phyloP scores from a whole-genome alignment of 2,797 vertebrate species.

The Anas acuta region DNA sequence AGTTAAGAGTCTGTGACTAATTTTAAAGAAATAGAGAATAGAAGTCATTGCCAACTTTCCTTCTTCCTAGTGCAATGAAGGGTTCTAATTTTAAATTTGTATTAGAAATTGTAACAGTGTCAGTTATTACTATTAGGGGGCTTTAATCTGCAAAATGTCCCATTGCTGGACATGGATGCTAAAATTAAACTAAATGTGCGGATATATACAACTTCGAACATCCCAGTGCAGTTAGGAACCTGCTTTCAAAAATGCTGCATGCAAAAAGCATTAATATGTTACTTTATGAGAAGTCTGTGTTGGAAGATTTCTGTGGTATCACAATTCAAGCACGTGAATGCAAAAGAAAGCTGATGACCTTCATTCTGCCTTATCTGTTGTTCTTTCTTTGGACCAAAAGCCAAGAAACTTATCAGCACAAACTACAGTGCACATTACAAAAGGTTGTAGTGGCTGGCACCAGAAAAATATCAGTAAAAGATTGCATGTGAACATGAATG shows the following conservation, averaged over 20 bases:
- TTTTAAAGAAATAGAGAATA: slow-evolving; percentile 43
- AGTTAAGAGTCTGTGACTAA: slow-evolving; percentile 35
- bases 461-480: not conserved
- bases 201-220: not conserved
- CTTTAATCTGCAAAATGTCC: not conserved
- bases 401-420: slow-evolving; percentile 56
- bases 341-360: slow-evolving; percentile 53
- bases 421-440: slow-evolving; percentile 36
- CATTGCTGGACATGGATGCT: not conserved
- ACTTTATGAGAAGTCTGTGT: not conserved
- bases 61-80: not conserved
- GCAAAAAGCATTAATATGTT: not conserved
- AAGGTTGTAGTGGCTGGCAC: slow-evolving; percentile 38
- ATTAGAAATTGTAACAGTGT: slow-evolving; percentile 13
- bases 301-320: not conserved
- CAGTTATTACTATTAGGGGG: not conserved
- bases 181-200: not conserved
- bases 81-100: slow-evolving; percentile 43
- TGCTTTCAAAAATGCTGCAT: not conserved
- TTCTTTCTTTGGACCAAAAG: slow-evolving; percentile 66
- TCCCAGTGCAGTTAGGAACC: not conserved
- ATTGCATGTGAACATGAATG: not conserved
- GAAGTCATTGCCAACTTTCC: slow-evolving; percentile 47
- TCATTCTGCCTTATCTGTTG: slow-evolving; percentile 46
- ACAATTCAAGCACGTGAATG: not conserved